phyloP scores from a whole-genome alignment of 1,140 invertebrate genomes.

The Cepaea nemoralis region DNA sequence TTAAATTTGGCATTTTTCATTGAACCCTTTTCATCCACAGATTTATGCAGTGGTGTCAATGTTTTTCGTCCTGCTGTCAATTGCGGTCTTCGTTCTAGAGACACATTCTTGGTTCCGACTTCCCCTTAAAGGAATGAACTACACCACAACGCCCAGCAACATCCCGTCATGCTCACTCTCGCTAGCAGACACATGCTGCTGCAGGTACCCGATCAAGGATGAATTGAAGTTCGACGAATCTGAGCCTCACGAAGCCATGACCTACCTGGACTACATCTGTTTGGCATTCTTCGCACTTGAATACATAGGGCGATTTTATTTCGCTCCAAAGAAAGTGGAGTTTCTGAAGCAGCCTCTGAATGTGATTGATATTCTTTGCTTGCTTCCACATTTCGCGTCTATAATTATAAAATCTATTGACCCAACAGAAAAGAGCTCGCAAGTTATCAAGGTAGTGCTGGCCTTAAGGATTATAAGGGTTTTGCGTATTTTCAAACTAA shows the following conservation, averaged over 20 bases:
- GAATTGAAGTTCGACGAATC: slow-evolving; percentile 51
- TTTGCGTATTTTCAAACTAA: slow-evolving; percentile 70
- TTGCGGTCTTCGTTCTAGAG: slow-evolving; percentile 67
- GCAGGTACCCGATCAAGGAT: slow-evolving; percentile 44
- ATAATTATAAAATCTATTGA: slow-evolving; percentile 63
- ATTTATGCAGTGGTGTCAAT: slow-evolving; percentile 65
- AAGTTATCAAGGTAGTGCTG: slow-evolving; percentile 61
- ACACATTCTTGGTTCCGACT: slow-evolving; percentile 65
- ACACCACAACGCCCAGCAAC: slow-evolving; percentile 42
- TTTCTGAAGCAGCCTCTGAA: slow-evolving; percentile 64
- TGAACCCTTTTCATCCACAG: slow-evolving; percentile 49
- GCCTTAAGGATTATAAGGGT: slow-evolving; percentile 64
- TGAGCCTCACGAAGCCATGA: slow-evolving; percentile 61
- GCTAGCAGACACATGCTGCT: slow-evolving; percentile 48
- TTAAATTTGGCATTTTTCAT: too few species aligned
- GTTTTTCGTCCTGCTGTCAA: slow-evolving; percentile 69
- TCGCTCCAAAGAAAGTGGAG: slow-evolving; percentile 60
- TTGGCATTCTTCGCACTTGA: slow-evolving; percentile 67
- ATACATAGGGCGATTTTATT: slow-evolving; percentile 57
- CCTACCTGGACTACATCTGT: slow-evolving; percentile 64
- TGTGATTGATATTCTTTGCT: slow-evolving; percentile 68
- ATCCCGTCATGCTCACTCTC: slow-evolving; percentile 21
- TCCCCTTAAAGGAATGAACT: slow-evolving; percentile 47
- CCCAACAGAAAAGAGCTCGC: slow-evolving; percentile 50
- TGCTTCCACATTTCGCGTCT: slow-evolving; percentile 66